phyloP scores from a whole-genome alignment of 1,140 invertebrate genomes.

The Drosophila paulistorum region DNA sequence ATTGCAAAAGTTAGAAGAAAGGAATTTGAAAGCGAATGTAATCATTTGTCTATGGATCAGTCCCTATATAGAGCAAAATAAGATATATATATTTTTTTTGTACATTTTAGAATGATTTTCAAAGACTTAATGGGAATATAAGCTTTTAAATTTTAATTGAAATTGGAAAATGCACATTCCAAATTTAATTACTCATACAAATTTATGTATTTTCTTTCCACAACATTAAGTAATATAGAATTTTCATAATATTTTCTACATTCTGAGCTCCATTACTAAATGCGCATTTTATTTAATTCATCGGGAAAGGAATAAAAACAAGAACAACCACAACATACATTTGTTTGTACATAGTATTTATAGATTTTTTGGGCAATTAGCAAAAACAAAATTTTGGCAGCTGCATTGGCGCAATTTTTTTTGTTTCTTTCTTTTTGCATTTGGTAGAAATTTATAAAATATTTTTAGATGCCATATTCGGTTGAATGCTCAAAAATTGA shows the following conservation, averaged over 20 bases:
- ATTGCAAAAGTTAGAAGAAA: no score
- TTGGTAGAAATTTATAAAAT: conserved; percentile 33
- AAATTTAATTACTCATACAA: background rate
- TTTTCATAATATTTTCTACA: background rate
- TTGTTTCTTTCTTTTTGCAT: background rate
- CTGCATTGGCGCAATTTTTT: conserved; percentile 14
- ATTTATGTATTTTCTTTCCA: background rate
- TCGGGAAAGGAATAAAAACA: conserved; percentile 11
- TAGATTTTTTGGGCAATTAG: conserved; percentile 41
- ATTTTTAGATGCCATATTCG: conserved; percentile 16
- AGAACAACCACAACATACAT: no score
- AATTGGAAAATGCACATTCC: background rate
- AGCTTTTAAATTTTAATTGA: background rate
- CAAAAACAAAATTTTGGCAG: conserved; percentile 37
- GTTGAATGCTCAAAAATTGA: conserved; percentile 44
- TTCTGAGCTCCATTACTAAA: conserved; percentile 28
- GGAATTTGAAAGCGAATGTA: no score
- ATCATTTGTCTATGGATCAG: no score
- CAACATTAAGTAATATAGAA: background rate
- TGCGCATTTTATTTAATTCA: conserved; percentile 54
- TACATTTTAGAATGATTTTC: no score
- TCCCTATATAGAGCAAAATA: no score
- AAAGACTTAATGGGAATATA: background rate
- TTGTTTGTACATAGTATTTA: conserved; percentile 4
- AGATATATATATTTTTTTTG: no score